A percentile compares a stretch with the other conserved stretches of the same genome.
phyloP scores from a whole-genome alignment of 2,797 vertebrate species.

The Tokudaia muenninki region DNA sequence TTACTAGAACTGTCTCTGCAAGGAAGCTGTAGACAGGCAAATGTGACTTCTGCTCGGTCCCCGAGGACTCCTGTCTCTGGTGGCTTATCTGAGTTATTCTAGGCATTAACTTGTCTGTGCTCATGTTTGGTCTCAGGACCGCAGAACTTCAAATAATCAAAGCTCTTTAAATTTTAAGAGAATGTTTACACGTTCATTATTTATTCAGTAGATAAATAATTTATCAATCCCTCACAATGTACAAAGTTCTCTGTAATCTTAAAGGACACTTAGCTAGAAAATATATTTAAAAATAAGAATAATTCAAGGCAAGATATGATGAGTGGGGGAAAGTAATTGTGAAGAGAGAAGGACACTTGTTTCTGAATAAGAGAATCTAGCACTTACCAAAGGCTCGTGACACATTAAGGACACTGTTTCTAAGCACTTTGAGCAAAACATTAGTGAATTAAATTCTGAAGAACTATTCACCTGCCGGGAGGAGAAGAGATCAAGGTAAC shows the following conservation, averaged over 20 bases:
- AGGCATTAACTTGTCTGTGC: slow-evolving; percentile 66
- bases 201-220: slow-evolving; percentile 74
- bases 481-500: slow-evolving; percentile 33
- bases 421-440: slow-evolving; percentile 52
- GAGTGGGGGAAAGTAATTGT: not conserved
- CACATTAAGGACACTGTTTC: not conserved
- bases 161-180: slow-evolving; percentile 75
- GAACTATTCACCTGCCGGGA: not conserved
- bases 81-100: slow-evolving; percentile 71
- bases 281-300: slow-evolving; percentile 56
- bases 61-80: slow-evolving; percentile 59
- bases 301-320: slow-evolving; percentile 23
- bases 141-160: slow-evolving; percentile 73
- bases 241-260: slow-evolving; percentile 68
- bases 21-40: slow-evolving; percentile 24
- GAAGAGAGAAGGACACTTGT: not conserved
- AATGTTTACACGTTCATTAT: slow-evolving; percentile 69
- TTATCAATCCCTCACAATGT: slow-evolving; percentile 54
- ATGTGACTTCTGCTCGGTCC: slow-evolving; percentile 63
- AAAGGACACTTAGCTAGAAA: slow-evolving; percentile 18
- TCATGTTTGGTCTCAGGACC: slow-evolving; percentile 47
- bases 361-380: slow-evolving; percentile 20
- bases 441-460: slow-evolving; percentile 21
- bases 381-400: not conserved
- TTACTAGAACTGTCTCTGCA: slow-evolving; percentile 51